Base-by-base conservation (phyloP, 1,140 invertebrate species). In the Daktulosphaira vitifoliae region DNA sequence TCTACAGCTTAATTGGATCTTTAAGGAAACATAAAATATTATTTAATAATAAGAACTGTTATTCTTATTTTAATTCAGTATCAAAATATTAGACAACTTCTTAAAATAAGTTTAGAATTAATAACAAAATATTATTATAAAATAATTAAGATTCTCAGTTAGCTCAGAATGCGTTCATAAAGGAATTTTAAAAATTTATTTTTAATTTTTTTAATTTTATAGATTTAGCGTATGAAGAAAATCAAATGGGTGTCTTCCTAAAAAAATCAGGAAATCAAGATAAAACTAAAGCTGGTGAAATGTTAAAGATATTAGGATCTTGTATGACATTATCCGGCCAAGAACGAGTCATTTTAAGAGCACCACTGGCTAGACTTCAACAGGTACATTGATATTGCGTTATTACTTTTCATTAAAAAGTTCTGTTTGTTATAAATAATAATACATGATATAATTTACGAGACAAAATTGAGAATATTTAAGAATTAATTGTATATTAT, bases 321-420 rank as follows among this genome's bases (percentile, higher is more conserved):
- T 88, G 92, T 1, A 80, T 98, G 68, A 89, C 90, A 49, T 96
- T 93, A 76, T 87, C 88, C n/a, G 91, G 94, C 6, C 95, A 98
- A 72, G 94, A 98, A 74, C 83, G 93, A 67, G 81, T 96, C 71
- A 84, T 86, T 18, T 76, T 98, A 7, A 81, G 94, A 70, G 83
- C 86, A 33, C 92, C 96, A 9, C 76, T 99, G 13, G 79, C 94
- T 15, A 80, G 96, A 59, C 78, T 99, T 26, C 92, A 96, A 75
- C 92, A 91, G 69, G 75, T 76, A 68, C n/a, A n/a, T n/a, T n/a
- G n/a, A n/a, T n/a, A n/a, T n/a, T 64, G 38, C 51, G 64, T n/a
- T 50, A 48, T 54, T 26, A n/a, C 16, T 54, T n/a, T 5, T 50
- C 16, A 9, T 50, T 18, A 50, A 50, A 50, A 16, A 18, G n/a